Percentiles rank a stretch among this genome's conserved stretches.
Evolutionary conservation across 2,113 vertebrate genomes (phyloP).

Genomic region (Catharus bicknelli): DNA sequence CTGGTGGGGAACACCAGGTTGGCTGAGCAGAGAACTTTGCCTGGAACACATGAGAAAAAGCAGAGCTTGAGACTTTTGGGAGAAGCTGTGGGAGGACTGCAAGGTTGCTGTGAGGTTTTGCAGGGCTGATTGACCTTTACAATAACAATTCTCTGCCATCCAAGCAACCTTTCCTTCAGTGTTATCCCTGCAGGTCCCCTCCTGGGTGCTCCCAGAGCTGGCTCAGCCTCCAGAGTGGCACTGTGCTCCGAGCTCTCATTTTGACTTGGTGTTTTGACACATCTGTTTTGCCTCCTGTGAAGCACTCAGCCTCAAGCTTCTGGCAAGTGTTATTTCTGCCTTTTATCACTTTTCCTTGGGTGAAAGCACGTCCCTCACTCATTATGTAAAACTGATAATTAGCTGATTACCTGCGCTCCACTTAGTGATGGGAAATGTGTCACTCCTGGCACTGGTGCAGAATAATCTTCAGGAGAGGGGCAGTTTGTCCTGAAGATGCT

Average conservation of each 20-base stretch:
- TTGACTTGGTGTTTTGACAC: not conserved
- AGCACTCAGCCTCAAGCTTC: too few species aligned
- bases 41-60: not conserved
- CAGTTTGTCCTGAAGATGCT: not conserved
- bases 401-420: not conserved
- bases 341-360: not conserved
- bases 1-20: not conserved
- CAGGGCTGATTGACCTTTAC: not conserved
- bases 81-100: not conserved
- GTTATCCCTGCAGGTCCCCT: not conserved
- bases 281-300: too few species aligned
- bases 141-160: not conserved
- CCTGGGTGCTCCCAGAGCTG: too few species aligned
- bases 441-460: not conserved
- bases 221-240: accelerated
- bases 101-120: too few species aligned
- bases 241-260: not conserved
- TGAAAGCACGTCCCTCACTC: not conserved
- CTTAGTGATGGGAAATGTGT: not conserved
- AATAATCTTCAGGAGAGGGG: not conserved
- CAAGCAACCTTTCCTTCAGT: not conserved
- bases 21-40: not conserved
- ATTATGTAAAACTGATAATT: constrained; percentile 18
- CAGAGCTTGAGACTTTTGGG: not conserved
- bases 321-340: not conserved